Percentiles rank a stretch among this genome's conserved stretches.
phyloP scores from a whole-genome alignment of 2,888 invertebrate species.

The Apodemia zela region DNA sequence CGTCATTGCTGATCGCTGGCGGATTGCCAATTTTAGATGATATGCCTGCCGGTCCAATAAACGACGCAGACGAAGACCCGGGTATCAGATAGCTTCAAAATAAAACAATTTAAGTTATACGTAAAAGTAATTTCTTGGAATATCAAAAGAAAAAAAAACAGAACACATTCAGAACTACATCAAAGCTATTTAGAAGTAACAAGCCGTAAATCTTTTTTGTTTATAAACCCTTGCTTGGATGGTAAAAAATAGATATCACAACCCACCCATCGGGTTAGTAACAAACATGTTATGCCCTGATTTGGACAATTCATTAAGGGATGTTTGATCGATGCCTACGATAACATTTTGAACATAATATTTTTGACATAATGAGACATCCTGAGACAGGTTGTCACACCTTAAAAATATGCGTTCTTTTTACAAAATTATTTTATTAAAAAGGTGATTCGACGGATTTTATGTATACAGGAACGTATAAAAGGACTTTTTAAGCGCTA shows the following conservation, averaged over 20 bases:
- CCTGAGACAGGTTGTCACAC: background rate
- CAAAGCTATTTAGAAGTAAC: background rate
- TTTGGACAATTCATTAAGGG: constrained; percentile 60
- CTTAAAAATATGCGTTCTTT: background rate
- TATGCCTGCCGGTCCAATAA: too few species aligned
- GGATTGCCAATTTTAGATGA: too few species aligned
- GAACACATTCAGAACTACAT: background rate
- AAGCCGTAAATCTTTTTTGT: background rate
- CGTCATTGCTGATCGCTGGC: too few species aligned
- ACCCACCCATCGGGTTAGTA: constrained; percentile 9
- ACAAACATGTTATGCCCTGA: constrained; percentile 4
- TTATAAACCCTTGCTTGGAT: background rate
- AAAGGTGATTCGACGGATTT: background rate
- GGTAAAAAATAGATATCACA: constrained; percentile 9
- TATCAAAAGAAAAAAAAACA: background rate
- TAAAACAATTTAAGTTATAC: background rate
- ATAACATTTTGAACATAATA: constrained; percentile 31
- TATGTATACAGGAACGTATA: too few species aligned
- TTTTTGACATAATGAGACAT: constrained; percentile 10
- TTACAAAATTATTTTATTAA: background rate
- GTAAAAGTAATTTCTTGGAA: background rate
- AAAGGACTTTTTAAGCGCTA: too few species aligned
- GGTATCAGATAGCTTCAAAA: background rate
- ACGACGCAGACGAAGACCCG: too few species aligned
- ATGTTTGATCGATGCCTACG: constrained; percentile 58